phyloP scores from a whole-genome alignment of 2,797 vertebrate genomes.

The Anolis apletophallus region DNA sequence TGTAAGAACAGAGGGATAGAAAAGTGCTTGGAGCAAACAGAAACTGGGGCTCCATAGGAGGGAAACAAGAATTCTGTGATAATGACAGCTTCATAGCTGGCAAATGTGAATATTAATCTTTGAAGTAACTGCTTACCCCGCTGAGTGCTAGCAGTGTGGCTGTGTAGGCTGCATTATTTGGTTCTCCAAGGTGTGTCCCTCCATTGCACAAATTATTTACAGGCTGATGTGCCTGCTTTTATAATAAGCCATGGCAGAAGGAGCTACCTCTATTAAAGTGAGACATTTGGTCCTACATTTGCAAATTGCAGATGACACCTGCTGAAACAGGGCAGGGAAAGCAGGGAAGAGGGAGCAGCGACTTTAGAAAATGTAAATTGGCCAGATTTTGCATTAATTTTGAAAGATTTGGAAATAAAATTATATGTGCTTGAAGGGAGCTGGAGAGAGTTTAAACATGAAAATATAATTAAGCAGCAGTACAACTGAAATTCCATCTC shows the following conservation, averaged over 20 bases:
- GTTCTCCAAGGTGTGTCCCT: neutral
- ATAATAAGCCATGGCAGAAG: neutral
- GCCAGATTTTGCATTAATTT: neutral
- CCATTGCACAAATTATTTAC: neutral
- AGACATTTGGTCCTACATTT: neutral
- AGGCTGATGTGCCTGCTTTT: neutral
- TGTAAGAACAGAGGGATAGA: neutral
- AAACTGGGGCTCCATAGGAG: neutral
- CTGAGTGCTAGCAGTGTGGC: neutral
- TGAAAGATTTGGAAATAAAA: conserved; percentile 2
- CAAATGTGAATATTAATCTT: neutral
- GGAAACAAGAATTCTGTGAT: neutral
- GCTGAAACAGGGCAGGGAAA: neutral
- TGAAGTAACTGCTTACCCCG: neutral
- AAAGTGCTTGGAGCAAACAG: neutral
- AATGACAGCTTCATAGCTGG: neutral
- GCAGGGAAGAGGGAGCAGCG: neutral
- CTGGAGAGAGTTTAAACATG: conserved; percentile 4
- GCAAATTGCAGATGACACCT: neutral
- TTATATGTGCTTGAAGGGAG: neutral
- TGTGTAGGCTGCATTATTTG: neutral
- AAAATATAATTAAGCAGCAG: neutral
- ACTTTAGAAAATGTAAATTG: conserved; percentile 1
- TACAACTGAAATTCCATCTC: neutral
- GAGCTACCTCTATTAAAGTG: neutral